A percentile compares a stretch with the other conserved stretches of the same genome.
phyloP scores from a whole-genome alignment of 2,797 vertebrate species.

The Apodemus agrarius region DNA sequence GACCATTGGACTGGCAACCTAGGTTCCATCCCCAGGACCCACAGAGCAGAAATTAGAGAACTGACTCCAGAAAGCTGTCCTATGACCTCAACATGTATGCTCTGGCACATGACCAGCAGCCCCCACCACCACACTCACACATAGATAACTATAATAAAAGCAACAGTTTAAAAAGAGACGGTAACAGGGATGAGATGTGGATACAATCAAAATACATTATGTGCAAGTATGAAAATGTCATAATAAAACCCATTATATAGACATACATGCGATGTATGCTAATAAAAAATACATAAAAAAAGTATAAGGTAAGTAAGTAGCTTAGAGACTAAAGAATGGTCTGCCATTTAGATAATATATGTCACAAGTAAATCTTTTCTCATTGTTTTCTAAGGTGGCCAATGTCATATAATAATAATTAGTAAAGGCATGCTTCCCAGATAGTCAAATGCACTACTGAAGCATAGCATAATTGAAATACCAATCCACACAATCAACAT shows the following conservation, averaged over 20 bases:
- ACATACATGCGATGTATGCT: neutral
- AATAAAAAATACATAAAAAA: no score
- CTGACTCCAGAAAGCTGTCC: neutral
- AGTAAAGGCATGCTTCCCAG: neutral
- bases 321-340: slow-evolving; percentile 9
- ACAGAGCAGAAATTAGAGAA: neutral
- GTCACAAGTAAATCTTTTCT: neutral
- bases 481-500: slow-evolving; percentile 16
- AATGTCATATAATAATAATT: slow-evolving; percentile 49
- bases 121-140: neutral
- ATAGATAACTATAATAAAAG: neutral
- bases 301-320: no score
- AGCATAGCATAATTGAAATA: slow-evolving; percentile 53
- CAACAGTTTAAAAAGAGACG: neutral
- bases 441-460: slow-evolving; percentile 3
- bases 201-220: neutral
- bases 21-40: no score
- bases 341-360: neutral
- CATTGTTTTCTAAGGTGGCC: neutral
- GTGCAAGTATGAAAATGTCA: neutral
- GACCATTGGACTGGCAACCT: no score
- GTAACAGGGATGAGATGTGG: neutral
- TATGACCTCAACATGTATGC: neutral
- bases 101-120: neutral
- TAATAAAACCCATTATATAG: neutral